Base-by-base conservation (phyloP, 2,888 invertebrate species). In the Amblyjoppa fuscipennis region DNA sequence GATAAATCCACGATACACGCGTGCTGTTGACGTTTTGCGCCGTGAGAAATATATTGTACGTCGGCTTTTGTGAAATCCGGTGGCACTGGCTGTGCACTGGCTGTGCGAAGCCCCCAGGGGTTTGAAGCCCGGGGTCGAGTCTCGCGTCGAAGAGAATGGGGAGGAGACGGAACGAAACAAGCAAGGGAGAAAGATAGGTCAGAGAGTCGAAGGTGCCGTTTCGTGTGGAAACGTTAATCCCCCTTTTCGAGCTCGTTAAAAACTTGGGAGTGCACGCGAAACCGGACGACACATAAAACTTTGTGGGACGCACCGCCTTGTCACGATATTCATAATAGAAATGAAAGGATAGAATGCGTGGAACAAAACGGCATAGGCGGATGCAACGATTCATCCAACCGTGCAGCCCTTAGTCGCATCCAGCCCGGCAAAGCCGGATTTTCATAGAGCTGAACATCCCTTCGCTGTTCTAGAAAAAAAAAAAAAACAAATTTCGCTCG, bases 221-320 rank as follows among this genome's bases (percentile, higher is more conserved):
- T 51, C 49, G 25, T 4, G 45, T 38, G 51, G 75, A 64, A 76
- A 66, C 20, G 16, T 76, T 76, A 34, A 76, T 76, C 34, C 28
- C 11, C 7, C 25, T 16, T 28, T 76, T 38, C 51, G 66, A 25
- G 64, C 34, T 76, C 75, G 75, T 76, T 76, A 51, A 76, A 76
- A 38, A 49, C 45, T 16, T 64, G 31, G 31, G 9, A 31, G 31
- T 31, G 61, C 51, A 25, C 34, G 34, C 34, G 34, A 34, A 64
- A 4, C 28, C 28, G 11, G n/a, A 64, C 16, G 34, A 31, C 16
- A 64, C 64, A 64, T n/a, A 16, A 64, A 76, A 51, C 51, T 66
- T 51, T 6, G 31, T 51, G 13, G 38, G 51, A 53, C 25, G 53
- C 7, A 51, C 41, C 28, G 31, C 38, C 38, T 25, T 66, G 66